Evolutionary conservation across 2,113 vertebrate species (phyloP).

Genomic region (Chroicocephalus ridibundus): DNA sequence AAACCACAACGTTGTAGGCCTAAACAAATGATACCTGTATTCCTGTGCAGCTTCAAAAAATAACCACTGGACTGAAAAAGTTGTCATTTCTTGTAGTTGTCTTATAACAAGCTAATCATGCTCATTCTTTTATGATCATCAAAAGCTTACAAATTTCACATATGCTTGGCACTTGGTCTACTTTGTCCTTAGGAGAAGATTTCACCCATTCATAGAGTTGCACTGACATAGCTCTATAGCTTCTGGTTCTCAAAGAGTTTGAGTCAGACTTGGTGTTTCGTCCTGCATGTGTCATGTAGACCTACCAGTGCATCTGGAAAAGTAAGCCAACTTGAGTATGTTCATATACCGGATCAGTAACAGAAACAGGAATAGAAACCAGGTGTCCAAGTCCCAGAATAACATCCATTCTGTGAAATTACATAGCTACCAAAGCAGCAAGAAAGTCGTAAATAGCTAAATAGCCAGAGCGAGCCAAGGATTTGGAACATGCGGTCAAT

Average conservation of each 20-base stretch:
- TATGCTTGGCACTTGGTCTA: neutral
- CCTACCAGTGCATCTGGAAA: neutral
- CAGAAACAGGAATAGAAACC: neutral
- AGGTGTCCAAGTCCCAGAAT: neutral
- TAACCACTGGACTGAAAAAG: neutral
- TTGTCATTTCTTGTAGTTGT: neutral
- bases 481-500: neutral
- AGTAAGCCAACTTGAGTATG: neutral
- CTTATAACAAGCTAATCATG: neutral
- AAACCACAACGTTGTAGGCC: neutral
- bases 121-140: neutral
- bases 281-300: neutral
- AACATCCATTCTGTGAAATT: neutral
- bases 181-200: neutral
- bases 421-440: neutral
- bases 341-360: neutral
- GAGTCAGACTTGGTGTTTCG: neutral
- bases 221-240: neutral
- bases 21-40: neutral
- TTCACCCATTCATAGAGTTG: neutral
- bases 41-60: neutral
- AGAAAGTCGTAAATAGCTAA: neutral
- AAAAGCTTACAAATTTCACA: neutral
- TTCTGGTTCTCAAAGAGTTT: neutral
- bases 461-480: neutral